Conservation (phyloP, 2,797 vertebrate species). For the Galagoides demidoff region DNA sequence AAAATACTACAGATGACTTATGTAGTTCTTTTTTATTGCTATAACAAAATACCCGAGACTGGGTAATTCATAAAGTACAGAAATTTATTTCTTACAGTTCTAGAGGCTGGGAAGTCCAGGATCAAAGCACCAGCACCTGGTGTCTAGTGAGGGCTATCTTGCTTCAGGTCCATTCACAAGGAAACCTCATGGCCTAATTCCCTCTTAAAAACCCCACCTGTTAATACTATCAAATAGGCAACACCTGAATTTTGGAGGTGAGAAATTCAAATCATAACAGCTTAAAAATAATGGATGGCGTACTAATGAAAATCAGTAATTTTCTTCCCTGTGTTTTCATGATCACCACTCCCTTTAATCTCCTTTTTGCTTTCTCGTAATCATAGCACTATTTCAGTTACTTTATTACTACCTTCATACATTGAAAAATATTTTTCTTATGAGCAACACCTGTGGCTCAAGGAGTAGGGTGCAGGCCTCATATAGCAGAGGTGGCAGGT, state of each 20-base stretch:
- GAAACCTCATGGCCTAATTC: neutral
- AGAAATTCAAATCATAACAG: neutral
- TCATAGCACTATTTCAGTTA: neutral
- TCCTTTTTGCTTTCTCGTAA: neutral
- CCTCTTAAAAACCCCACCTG: neutral
- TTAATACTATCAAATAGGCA: neutral
- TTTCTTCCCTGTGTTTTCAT: neutral
- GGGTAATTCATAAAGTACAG: no score
- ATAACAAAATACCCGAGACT: no score
- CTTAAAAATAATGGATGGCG: neutral
- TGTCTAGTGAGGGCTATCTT: neutral
- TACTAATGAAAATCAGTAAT: neutral
- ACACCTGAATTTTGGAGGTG: neutral
- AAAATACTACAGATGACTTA: neutral
- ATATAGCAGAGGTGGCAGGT: no score
- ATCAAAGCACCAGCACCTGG: no score
- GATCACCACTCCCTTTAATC: neutral
- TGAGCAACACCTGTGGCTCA: no score
- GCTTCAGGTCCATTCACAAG: neutral
- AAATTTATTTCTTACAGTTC: no score
- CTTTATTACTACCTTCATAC: neutral
- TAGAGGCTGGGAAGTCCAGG: no score
- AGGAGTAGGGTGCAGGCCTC: no score
- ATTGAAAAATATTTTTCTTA: neutral
- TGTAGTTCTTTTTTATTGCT: neutral